Evolutionary conservation across 2,113 vertebrate species (phyloP), one percentile per base, ranked within the genome.

Genomic region (Saimiri boliviensis): DNA sequence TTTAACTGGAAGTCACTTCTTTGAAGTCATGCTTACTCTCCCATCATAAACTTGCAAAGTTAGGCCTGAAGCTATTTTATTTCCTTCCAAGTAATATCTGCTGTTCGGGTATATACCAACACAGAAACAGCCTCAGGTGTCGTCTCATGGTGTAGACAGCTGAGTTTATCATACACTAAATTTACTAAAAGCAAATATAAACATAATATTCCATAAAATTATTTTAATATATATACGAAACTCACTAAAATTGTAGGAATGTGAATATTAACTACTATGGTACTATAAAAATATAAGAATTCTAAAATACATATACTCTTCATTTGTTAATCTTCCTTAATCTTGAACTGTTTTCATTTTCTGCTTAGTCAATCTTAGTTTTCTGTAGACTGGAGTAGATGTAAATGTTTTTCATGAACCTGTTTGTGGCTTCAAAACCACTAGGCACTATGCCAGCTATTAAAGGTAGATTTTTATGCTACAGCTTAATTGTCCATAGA

Each of bases 351-450:
- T 92, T 79, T 84, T 70, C 30, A 35, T 68, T 88, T 80, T 92
- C 66, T 91, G 20, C 70, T 89, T 86, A 71, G 37, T 52, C 6
- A 68, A 35, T 91, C 58, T 52, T 66, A 42, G 16, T 93, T 89
- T 89, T 97, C 89, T 70, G 47, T 32, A 81, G 35, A 86, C 23
- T 60, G 71, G 5, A 63, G 47, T 81, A 82, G 66, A 81, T 71
- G 88, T 90, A 70, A 93, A 40, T 87, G 77, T 77, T 95, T 93
- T 90, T 74, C 71, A 81, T 96, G 63, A 95, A 90, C 81, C 35
- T 77, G 30, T 89, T 94, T 92, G 88, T 90, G 94, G 70, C 91
- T 93, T 96, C 52, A 88, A 17, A 89, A 95, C 88, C 71, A 89
- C n/a, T 45, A 95, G 40, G 68, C 32, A 27, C 79, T 54, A 25